Evolutionary conservation across 2,888 invertebrate species (phyloP).

Genomic region (Nebria salina): DNA sequence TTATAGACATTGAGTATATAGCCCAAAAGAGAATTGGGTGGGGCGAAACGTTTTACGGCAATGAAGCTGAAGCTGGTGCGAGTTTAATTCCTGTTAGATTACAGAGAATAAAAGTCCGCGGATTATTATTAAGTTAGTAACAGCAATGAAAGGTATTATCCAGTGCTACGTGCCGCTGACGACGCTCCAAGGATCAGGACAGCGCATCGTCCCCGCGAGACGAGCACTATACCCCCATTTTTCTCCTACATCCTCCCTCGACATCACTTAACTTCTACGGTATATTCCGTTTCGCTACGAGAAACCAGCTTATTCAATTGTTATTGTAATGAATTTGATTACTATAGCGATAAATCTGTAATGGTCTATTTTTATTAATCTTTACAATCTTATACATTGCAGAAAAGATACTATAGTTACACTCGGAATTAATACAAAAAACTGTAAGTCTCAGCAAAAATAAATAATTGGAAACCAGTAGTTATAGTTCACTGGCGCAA

Average conservation of each 20-base stretch:
- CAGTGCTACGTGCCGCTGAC: slow-evolving; percentile 33
- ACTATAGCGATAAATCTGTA: slow-evolving; percentile 16
- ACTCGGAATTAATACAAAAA: too few species aligned
- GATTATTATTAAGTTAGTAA: slow-evolving; percentile 47
- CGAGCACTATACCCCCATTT: not conserved
- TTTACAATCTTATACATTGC: not conserved
- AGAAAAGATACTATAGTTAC: too few species aligned
- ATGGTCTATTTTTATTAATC: not conserved
- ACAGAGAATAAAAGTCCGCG: slow-evolving; percentile 44
- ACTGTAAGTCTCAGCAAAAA: too few species aligned
- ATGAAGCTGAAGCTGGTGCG: slow-evolving; percentile 1
- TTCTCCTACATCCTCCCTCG: not conserved
- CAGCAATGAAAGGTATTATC: slow-evolving; percentile 46
- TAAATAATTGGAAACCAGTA: too few species aligned
- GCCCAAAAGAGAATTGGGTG: not conserved
- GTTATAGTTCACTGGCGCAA: too few species aligned
- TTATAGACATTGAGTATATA: not conserved
- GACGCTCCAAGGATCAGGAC: slow-evolving; percentile 36
- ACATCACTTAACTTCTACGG: not conserved
- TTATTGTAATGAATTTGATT: slow-evolving; percentile 43
- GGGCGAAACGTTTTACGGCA: slow-evolving; percentile 18
- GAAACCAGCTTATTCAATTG: slow-evolving; percentile 20
- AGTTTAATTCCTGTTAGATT: slow-evolving; percentile 46
- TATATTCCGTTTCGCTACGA: not conserved
- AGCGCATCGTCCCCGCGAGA: not conserved